Conservation (phyloP, 2,797 vertebrate species). For the Pteropus rufus region DNA sequence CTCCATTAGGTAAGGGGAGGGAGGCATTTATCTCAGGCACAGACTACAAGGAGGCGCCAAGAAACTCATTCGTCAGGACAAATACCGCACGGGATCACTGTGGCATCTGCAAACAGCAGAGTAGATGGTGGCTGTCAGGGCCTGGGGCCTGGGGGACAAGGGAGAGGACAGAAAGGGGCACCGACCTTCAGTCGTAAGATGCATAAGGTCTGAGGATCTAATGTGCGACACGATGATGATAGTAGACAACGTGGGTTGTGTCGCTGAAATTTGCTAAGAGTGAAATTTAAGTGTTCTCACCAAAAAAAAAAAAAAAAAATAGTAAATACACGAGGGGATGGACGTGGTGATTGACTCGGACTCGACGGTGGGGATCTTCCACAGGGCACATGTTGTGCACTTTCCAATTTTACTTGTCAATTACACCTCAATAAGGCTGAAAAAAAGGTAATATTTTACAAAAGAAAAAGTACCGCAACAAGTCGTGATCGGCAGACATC, state of each 20-base stretch:
- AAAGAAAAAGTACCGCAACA: neutral
- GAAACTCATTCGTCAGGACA: neutral
- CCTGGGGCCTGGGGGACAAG: fast-evolving
- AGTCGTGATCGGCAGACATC: neutral
- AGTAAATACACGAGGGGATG: neutral
- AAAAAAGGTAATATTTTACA: neutral
- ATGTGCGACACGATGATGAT: fast-evolving
- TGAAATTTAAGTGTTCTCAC: neutral
- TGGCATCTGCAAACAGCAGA: neutral
- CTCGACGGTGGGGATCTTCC: neutral
- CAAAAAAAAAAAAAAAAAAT: neutral
- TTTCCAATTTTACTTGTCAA: neutral
- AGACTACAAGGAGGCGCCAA: neutral
- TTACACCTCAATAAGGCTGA: neutral
- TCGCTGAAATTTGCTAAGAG: neutral
- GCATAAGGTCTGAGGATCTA: neutral
- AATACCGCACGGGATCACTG: neutral
- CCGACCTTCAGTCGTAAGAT: neutral
- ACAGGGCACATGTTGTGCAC: fast-evolving
- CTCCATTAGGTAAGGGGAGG: neutral
- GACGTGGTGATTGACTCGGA: neutral
- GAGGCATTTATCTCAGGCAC: neutral
- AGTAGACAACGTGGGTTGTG: neutral
- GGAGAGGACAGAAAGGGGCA: neutral
- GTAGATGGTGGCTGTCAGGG: neutral